phyloP scores from a whole-genome alignment of 2,113 vertebrate genomes.

The Nothobranchius furzeri region DNA sequence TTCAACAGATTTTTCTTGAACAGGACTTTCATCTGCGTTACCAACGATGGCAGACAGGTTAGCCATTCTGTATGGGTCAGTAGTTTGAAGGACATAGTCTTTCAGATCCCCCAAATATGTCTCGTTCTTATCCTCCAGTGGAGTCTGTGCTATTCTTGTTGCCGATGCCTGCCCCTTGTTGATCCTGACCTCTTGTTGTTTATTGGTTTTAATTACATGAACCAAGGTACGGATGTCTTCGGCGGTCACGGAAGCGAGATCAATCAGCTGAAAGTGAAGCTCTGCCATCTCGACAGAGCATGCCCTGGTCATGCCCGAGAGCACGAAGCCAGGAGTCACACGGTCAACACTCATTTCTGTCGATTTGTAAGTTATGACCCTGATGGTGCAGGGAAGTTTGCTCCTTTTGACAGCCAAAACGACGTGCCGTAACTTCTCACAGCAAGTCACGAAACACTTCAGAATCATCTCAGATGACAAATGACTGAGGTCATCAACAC shows the following conservation, averaged over 20 bases:
- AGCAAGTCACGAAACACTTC: constrained; percentile 77
- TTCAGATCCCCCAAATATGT: constrained; percentile 12
- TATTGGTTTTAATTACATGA: constrained; percentile 71
- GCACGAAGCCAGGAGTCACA: constrained; percentile 81
- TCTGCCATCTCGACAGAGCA: constrained; percentile 79
- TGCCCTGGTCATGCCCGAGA: constrained; percentile 84
- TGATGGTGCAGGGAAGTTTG: constrained; percentile 50
- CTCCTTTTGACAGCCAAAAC: constrained; percentile 76
- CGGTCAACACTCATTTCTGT: constrained; percentile 78
- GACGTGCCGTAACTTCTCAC: constrained; percentile 82
- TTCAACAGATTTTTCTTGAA: constrained; percentile 72
- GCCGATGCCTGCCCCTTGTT: constrained; percentile 74
- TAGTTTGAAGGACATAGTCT: constrained; percentile 77
- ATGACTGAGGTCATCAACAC: constrained; percentile 77
- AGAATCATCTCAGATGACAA: constrained; percentile 67
- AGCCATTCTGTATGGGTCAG: constrained; percentile 72
- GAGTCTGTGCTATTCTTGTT: constrained; percentile 72
- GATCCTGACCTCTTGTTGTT: constrained; percentile 81
- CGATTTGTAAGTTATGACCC: constrained; percentile 83
- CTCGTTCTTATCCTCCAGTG: constrained; percentile 34
- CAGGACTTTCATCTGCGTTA: background rate
- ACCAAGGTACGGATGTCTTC: constrained; percentile 80
- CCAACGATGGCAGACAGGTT: constrained; percentile 70
- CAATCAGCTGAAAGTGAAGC: constrained; percentile 84
- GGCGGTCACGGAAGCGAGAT: constrained; percentile 79